phyloP scores from a whole-genome alignment of 2,888 invertebrate species.

The Himalopsyche kuldschensis region DNA sequence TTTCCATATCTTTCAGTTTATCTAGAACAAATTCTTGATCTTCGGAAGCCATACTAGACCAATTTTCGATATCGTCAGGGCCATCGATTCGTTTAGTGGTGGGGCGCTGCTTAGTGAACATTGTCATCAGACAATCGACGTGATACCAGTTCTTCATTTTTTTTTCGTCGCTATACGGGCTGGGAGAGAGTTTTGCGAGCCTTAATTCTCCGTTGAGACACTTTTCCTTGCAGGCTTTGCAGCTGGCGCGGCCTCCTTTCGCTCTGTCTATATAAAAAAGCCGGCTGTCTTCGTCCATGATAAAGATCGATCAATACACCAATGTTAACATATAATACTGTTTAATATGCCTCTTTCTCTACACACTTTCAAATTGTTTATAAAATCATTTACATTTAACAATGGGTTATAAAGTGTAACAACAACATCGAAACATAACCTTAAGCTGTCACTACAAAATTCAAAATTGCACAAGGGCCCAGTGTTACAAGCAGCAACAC shows the following conservation, averaged over 20 bases:
- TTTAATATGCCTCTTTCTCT: no score
- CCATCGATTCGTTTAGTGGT: conserved; percentile 81
- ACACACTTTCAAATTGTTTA: no score
- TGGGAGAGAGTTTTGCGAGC: conserved; percentile 75
- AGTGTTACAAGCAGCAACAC: no score
- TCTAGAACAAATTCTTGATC: conserved; percentile 68
- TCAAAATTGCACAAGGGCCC: no score
- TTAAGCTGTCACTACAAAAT: not conserved
- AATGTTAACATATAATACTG: not conserved
- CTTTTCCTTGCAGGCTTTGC: conserved; percentile 84
- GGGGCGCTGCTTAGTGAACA: conserved; percentile 75
- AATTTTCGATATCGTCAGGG: conserved; percentile 78
- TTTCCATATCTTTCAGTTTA: conserved; percentile 66
- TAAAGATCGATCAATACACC: not conserved
- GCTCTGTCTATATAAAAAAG: conserved; percentile 77
- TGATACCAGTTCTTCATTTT: conserved; percentile 87
- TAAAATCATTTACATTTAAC: no score
- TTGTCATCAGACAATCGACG: conserved; percentile 76
- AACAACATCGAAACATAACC: not conserved
- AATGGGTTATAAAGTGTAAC: not conserved
- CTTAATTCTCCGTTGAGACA: conserved; percentile 73
- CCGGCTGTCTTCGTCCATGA: conserved; percentile 47
- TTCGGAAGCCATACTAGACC: conserved; percentile 65
- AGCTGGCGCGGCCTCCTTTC: conserved; percentile 77
- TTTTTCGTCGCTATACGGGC: conserved; percentile 73